Conservation (phyloP, 1,140 invertebrate species). For the Laodelphax striatellus region DNA sequence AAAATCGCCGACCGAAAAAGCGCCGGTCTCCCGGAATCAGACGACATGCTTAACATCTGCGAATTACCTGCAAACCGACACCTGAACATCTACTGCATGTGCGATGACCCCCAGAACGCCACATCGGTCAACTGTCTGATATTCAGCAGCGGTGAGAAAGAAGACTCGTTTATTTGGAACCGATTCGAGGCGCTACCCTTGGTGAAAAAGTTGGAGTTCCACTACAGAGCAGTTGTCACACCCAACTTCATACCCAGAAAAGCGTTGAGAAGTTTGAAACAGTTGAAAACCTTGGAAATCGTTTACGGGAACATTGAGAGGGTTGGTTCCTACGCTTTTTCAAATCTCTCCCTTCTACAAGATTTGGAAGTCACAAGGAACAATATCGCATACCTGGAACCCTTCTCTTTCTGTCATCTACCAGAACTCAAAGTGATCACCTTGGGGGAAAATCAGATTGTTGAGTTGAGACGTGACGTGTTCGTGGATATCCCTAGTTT, state of each 20-base stretch:
- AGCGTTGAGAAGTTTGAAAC: slow-evolving; percentile 48
- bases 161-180: slow-evolving; percentile 51
- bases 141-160: slow-evolving; percentile 46
- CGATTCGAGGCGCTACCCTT: slow-evolving; percentile 55
- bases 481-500: slow-evolving; percentile 58
- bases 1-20: neutral
- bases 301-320: slow-evolving; percentile 57
- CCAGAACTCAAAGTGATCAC: slow-evolving; percentile 49
- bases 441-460: slow-evolving; percentile 56
- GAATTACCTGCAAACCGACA: slow-evolving; percentile 28
- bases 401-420: slow-evolving; percentile 54
- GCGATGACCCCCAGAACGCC: slow-evolving; percentile 31
- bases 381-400: slow-evolving; percentile 46
- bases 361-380: slow-evolving; percentile 54
- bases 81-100: slow-evolving; percentile 35
- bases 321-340: slow-evolving; percentile 51
- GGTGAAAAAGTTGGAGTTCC: slow-evolving; percentile 52
- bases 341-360: slow-evolving; percentile 50
- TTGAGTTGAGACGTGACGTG: slow-evolving; percentile 52
- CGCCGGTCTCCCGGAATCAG: neutral
- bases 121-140: slow-evolving; percentile 46
- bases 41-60: slow-evolving; percentile 32
- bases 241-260: slow-evolving; percentile 55
- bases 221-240: slow-evolving; percentile 48
- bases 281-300: slow-evolving; percentile 50